Base-by-base conservation (phyloP, 1,140 invertebrate species). In the Tetragonula clypearis region DNA sequence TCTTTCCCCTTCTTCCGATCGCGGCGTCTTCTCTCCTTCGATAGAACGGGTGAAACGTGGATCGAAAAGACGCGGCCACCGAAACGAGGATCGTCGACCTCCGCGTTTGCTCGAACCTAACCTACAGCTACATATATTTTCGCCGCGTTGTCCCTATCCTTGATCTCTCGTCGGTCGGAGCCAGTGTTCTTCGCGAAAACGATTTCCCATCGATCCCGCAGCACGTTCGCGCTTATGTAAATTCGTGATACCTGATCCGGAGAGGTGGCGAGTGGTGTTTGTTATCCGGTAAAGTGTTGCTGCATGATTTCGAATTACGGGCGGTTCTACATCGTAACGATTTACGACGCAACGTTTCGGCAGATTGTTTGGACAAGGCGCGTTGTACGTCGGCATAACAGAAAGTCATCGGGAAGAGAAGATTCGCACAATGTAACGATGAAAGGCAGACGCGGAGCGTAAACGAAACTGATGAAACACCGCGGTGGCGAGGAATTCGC, bases 51-150 rank as follows among this genome's bases (percentile, higher is more conserved):
- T 30, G 76, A 71, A 56, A 77, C 21, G 17, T 19, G 65, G n/a
- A n/a, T 21, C 53, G 73, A 75, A 75, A 74, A 60, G 69, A 53
- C 76, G 68, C 68, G n/a, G 26, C 14, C 35, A 30, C 1, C 53
- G 53, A 30, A 55, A 35, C 66, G 55, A 58, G 35, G 66, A 82
- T 75, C 62, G 56, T 79, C 60, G 68, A 87, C 56, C 62, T 23
- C 21, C 0, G 30, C 19, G 19, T 8, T 30, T n/a, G 23, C 56
- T 9, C 69, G 14, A 73, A 55, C 68, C 65, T 35, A n/a, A 35
- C 41, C 56, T 49, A 30, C 17, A 81, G 26, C 23, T 49, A 49
- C 41, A 49, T 49, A 49, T 21, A 41, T 6, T 35, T 19, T 68
- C 9, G 17, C 41, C 30, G 66, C 30, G 9, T 68, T 68, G 17